A percentile compares a stretch with the other conserved stretches of the same genome.
Evolutionary conservation across 2,113 vertebrate species (phyloP).

Genomic region (Dasyprocta punctata): DNA sequence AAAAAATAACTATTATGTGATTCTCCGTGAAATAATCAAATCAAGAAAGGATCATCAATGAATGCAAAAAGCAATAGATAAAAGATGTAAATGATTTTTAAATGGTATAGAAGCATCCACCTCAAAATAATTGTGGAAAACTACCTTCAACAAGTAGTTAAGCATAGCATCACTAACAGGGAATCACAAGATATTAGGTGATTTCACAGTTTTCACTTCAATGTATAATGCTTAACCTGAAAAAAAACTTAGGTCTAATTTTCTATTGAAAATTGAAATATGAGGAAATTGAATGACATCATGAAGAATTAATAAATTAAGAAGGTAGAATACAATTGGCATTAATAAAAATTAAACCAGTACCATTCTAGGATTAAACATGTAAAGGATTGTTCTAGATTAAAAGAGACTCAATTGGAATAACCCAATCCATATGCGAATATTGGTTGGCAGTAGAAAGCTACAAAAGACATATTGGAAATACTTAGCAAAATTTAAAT

Average conservation of each 20-base stretch:
- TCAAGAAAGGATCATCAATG: neutral
- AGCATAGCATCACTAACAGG: neutral
- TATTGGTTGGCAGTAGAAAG: neutral
- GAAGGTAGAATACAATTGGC: neutral
- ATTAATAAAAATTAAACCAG: neutral
- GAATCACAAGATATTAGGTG: neutral
- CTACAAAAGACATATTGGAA: neutral
- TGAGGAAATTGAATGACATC: neutral
- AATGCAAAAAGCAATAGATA: neutral
- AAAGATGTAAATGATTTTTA: neutral
- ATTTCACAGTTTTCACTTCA: neutral
- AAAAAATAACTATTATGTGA: conserved; percentile 12
- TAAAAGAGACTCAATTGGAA: neutral
- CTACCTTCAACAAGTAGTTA: neutral
- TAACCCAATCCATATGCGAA: neutral
- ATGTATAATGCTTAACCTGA: neutral
- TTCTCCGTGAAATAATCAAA: neutral
- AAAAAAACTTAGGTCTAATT: neutral
- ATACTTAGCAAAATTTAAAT: neutral
- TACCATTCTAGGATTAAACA: neutral
- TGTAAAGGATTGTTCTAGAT: neutral
- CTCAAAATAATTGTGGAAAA: neutral
- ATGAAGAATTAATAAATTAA: neutral
- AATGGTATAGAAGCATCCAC: neutral
- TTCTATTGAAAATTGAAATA: neutral